Evolutionary conservation across 2,797 vertebrate species (phyloP).

Genomic region (Thamnophis elegans): DNA sequence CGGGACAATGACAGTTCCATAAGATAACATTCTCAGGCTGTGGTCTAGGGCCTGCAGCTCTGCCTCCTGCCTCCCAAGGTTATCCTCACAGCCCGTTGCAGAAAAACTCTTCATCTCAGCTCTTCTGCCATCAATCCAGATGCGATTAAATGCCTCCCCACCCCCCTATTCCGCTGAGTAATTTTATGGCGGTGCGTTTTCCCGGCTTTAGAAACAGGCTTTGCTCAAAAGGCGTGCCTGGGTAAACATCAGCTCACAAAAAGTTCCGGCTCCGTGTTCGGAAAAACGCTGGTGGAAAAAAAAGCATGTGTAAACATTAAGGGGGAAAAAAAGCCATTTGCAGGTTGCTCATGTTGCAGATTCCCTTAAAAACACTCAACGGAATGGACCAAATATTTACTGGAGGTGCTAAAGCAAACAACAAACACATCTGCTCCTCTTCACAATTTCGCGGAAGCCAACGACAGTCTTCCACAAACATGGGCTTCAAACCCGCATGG

Average conservation of each 20-base stretch:
- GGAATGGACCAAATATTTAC: slow-evolving; percentile 27
- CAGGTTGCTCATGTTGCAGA: background rate
- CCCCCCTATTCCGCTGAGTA: background rate
- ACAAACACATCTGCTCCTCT: slow-evolving; percentile 5
- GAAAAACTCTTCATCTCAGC: too few relatives aligned
- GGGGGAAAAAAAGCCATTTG: background rate
- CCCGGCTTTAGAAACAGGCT: background rate
- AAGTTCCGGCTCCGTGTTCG: background rate
- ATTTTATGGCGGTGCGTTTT: background rate
- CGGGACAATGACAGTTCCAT: too few relatives aligned
- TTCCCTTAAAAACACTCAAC: slow-evolving; percentile 4
- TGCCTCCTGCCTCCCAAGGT: background rate
- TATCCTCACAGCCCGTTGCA: background rate
- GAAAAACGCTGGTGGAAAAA: background rate
- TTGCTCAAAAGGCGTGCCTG: background rate
- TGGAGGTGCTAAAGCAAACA: slow-evolving; percentile 2
- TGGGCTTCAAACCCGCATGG: background rate
- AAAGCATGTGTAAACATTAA: background rate
- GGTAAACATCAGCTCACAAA: background rate
- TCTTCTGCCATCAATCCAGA: background rate
- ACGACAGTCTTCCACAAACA: background rate
- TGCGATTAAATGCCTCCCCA: background rate
- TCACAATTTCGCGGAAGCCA: background rate
- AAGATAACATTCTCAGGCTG: too few relatives aligned
- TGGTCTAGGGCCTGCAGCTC: background rate